Conservation (phyloP, 2,113 vertebrate species). For the Camelus dromedarius region DNA sequence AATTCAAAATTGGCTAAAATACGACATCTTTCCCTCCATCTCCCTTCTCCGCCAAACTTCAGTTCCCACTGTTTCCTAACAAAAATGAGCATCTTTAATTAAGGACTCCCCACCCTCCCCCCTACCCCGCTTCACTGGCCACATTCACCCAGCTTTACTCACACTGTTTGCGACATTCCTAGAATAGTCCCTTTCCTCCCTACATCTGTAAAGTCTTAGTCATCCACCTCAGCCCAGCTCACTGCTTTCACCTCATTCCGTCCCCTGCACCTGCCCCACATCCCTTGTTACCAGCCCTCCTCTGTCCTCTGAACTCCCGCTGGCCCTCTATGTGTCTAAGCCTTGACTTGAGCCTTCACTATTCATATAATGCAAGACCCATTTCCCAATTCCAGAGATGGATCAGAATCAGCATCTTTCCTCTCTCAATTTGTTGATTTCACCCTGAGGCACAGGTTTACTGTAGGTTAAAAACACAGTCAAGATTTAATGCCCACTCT, state of each 20-base stretch:
- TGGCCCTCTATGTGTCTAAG: background rate
- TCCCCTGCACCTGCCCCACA: background rate
- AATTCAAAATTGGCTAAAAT: background rate
- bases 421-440: background rate
- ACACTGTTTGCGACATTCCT: background rate
- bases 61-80: background rate
- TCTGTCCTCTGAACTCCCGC: background rate
- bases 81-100: background rate
- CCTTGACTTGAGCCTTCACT: background rate
- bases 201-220: background rate
- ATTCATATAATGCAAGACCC: background rate
- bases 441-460: background rate
- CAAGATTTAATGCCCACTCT: background rate
- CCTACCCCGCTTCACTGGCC: background rate
- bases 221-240: background rate
- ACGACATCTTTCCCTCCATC: background rate
- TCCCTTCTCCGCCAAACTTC: background rate
- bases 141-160: background rate
- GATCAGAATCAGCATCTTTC: background rate
- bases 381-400: background rate
- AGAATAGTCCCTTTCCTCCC: background rate
- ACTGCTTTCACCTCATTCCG: background rate
- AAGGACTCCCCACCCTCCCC: background rate
- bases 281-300: background rate
- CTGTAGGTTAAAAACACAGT: background rate